These are phyloP conservation scores for Acleris cristana DNA, from an alignment of 2,888 invertebrate species.

Conservation along the genomic window DNA sequence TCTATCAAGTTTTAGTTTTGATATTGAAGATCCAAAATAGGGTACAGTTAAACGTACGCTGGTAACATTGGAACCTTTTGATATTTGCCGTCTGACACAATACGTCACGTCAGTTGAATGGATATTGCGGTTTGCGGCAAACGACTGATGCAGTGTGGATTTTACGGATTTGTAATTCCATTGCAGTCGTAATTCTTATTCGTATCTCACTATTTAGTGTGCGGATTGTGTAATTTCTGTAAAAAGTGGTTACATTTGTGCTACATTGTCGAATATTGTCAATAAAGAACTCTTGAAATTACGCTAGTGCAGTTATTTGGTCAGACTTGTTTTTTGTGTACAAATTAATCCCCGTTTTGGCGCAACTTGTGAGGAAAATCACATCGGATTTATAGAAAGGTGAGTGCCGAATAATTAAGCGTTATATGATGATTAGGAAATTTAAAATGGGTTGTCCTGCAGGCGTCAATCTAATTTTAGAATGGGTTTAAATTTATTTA, in stretches of 20 bases:
- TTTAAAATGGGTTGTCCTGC: not conserved
- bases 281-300: constrained; percentile 43
- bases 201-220: constrained; percentile 61
- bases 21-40: not conserved
- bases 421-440: not conserved
- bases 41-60: not conserved
- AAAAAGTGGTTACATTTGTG: constrained; percentile 37
- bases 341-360: constrained; percentile 55
- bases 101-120: constrained; percentile 61
- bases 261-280: constrained; percentile 32
- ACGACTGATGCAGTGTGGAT: constrained; percentile 47
- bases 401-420: constrained; percentile 47
- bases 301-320: constrained; percentile 58
- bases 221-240: constrained; percentile 52
- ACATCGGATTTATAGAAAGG: constrained; percentile 57
- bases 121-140: constrained; percentile 67
- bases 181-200: constrained; percentile 53
- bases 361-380: constrained; percentile 55
- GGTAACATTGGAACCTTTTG: constrained; percentile 33
- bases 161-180: constrained; percentile 53
- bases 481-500: constrained; percentile 40
- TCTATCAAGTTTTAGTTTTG: too few species aligned
- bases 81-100: constrained; percentile 35
- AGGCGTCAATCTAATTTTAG: constrained; percentile 61
- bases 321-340: constrained; percentile 65